A percentile compares a stretch with the other conserved stretches of the same genome.
These are phyloP conservation scores for Anthopleura xanthogrammica DNA, from an alignment of 92 coral and sea anemone species.

Conservation along the genomic window DNA sequence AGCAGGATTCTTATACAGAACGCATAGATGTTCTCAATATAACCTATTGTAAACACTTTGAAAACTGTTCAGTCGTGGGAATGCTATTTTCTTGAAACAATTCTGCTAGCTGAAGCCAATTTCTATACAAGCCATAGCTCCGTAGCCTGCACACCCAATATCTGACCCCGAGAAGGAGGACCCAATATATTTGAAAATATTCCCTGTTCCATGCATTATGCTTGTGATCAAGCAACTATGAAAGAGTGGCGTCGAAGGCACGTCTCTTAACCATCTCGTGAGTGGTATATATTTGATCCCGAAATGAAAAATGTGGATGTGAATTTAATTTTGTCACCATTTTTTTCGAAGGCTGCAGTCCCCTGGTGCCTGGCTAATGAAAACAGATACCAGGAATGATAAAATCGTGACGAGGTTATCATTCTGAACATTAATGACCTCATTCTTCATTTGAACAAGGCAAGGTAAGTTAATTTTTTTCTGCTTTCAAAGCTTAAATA, in stretches of 20 bases:
- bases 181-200: neutral
- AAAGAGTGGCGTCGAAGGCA: neutral
- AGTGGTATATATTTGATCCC: neutral
- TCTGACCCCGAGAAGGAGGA: neutral
- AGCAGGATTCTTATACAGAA: neutral
- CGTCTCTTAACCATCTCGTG: neutral
- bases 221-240: neutral
- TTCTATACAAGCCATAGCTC: neutral
- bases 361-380: neutral
- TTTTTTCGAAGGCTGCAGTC: neutral
- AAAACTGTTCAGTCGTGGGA: neutral
- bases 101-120: neutral
- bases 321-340: neutral
- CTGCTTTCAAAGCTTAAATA: too few relatives aligned
- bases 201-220: neutral
- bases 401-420: slow-evolving; percentile 3
- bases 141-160: neutral
- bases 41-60: neutral
- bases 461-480: neutral
- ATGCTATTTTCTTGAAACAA: neutral
- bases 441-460: neutral
- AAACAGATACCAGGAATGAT: slow-evolving; percentile 7
- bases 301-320: neutral
- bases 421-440: neutral
- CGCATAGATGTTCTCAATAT: neutral